Evolutionary conservation across 2,888 invertebrate genomes (phyloP).

Genomic region (Drosophila meridiana): DNA sequence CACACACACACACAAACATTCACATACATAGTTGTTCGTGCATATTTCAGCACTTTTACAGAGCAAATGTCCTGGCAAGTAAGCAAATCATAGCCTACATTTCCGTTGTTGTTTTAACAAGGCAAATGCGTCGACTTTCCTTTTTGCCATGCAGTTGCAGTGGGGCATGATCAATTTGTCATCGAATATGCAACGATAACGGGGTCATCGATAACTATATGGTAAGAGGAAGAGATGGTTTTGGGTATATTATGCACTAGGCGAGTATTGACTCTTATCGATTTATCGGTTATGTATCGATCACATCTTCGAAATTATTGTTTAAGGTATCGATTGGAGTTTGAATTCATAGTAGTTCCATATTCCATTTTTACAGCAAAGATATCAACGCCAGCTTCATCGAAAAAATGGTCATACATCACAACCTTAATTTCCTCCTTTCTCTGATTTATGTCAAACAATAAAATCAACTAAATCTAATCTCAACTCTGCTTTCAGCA

Average conservation of each 20-base stretch:
- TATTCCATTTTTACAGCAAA: neutral
- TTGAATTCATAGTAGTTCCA: no score
- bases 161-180: neutral
- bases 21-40: conserved; percentile 3
- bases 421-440: no score
- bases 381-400: neutral
- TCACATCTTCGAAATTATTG: neutral
- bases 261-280: neutral
- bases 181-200: neutral
- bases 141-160: conserved; percentile 9
- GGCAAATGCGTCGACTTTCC: conserved; percentile 37
- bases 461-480: no score
- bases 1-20: neutral
- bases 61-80: conserved; percentile 61
- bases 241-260: neutral
- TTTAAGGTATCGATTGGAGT: neutral
- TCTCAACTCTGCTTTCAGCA: neutral
- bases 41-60: conserved; percentile 52
- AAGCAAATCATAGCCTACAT: conserved; percentile 80
- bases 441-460: neutral
- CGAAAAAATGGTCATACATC: neutral
- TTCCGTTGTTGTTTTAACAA: conserved; percentile 71
- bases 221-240: neutral
- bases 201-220: no score
- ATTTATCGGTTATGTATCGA: no score